phyloP scores from a whole-genome alignment of 1,140 invertebrate species.

The Pantala flavescens region DNA sequence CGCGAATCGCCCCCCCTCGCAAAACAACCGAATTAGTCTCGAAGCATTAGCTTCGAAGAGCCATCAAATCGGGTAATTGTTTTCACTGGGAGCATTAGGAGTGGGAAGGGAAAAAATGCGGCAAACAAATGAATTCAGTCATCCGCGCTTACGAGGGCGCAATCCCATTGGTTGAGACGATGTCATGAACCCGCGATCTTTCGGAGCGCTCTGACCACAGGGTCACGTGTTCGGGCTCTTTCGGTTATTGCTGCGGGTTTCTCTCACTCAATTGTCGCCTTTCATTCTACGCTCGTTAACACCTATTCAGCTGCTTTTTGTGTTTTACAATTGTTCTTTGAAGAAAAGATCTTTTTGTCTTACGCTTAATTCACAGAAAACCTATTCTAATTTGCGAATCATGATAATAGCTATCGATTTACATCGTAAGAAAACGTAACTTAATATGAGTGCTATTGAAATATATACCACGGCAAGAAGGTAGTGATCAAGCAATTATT shows the following conservation, averaged over 20 bases:
- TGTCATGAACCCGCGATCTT: background rate
- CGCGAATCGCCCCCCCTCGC: background rate
- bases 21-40: constrained; percentile 2
- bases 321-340: background rate
- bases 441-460: too few species aligned
- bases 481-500: too few species aligned
- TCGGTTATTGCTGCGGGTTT: background rate
- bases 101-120: background rate
- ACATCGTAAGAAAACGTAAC: too few species aligned
- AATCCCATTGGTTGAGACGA: background rate
- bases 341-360: background rate
- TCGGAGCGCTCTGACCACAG: background rate
- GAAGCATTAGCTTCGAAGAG: background rate
- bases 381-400: too few species aligned
- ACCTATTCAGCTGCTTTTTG: too few species aligned
- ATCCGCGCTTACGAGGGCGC: background rate
- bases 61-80: background rate
- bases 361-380: background rate
- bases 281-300: too few species aligned
- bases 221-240: background rate
- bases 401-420: too few species aligned
- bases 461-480: too few species aligned
- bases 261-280: background rate
- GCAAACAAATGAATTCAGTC: background rate
- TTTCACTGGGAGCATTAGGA: background rate